Evolutionary conservation across 2,797 vertebrate species (phyloP), one percentile per base, ranked within the genome.

Genomic region (Cryptoblepharus egeriae): DNA sequence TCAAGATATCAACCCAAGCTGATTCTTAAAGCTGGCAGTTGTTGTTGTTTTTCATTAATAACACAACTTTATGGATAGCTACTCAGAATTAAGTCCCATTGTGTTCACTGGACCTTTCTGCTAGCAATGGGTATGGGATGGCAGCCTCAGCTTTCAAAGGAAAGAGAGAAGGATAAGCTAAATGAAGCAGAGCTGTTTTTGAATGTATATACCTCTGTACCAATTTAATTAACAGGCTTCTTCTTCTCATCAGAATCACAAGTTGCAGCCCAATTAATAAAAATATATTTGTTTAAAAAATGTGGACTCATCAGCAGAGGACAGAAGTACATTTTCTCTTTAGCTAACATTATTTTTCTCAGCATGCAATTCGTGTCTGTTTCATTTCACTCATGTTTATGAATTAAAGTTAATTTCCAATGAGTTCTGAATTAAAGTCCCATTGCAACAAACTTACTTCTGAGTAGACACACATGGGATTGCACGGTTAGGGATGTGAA

Each of bases 1-100:
- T 26, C 42, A 24, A 63, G 74, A 37, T 70, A n/a, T 18, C 12
- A 20, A 24, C 5, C 52, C 0, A 32, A 0, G 11, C n/a, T 65
- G 55, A 15, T 16, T 32, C 32, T 75, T 65, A 6, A 20, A 55
- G 60, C 22, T 5, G 18, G 73, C 69, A 11, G 55, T 18, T 61
- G 5, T 52, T 15, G n/a, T n/a, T n/a, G n/a, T n/a, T 68, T 24
- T 24, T 0, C 0, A 0, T 0, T 61, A 2, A 49, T 12, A 49
- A 12, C 45, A 49, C 45, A 9, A 49, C 13, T 13, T 49, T 9
- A 13, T 49, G 45, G 8, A 10, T 49, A 9, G 9, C 45, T 49
- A 49, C 9, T 49, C 45, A 5, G 45, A 49, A 49, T 49, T 13
- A 49, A 49, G 45, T 49, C 45, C 45, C 45, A 49, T 49, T 49